Percentiles rank a stretch among this genome's conserved stretches.
Conservation (phyloP, 2,888 invertebrate genomes). For the Herminia tarsipennalis region DNA sequence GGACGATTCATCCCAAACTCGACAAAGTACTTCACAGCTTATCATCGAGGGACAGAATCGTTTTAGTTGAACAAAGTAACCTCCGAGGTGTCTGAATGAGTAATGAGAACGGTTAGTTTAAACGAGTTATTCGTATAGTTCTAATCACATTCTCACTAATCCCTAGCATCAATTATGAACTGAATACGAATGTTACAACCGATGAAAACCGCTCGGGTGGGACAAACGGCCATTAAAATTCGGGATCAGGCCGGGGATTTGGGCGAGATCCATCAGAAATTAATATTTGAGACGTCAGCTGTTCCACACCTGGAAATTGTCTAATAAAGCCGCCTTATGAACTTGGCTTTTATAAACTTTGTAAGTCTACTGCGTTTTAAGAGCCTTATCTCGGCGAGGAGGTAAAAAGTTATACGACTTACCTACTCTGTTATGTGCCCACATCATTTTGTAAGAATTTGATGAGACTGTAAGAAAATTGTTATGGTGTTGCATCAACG, state of each 20-base stretch:
- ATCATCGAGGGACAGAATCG: slow-evolving; percentile 63
- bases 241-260: slow-evolving; percentile 55
- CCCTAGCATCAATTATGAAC: slow-evolving; percentile 68
- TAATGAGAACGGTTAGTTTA: slow-evolving; percentile 63
- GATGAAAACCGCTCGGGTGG: slow-evolving; percentile 47
- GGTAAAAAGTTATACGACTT: slow-evolving; percentile 48
- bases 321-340: slow-evolving; percentile 79
- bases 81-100: slow-evolving; percentile 64
- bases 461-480: slow-evolving; percentile 15
- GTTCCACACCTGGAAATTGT: slow-evolving; percentile 74
- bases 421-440: slow-evolving; percentile 44
- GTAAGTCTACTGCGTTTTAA: slow-evolving; percentile 58
- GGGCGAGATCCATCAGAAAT: slow-evolving; percentile 70
- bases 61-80: slow-evolving; percentile 68
- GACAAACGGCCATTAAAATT: slow-evolving; percentile 64
- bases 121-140: slow-evolving; percentile 64
- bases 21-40: slow-evolving; percentile 54
- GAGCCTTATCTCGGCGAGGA: slow-evolving; percentile 54
- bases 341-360: slow-evolving; percentile 75
- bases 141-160: slow-evolving; percentile 63
- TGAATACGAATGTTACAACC: slow-evolving; percentile 60
- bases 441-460: slow-evolving; percentile 31
- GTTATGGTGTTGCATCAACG: slow-evolving; percentile 3
- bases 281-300: slow-evolving; percentile 77
- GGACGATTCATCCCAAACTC: slow-evolving; percentile 64